Evolutionary conservation across 2,888 invertebrate species (phyloP).

Genomic region (Graphium colonna): DNA sequence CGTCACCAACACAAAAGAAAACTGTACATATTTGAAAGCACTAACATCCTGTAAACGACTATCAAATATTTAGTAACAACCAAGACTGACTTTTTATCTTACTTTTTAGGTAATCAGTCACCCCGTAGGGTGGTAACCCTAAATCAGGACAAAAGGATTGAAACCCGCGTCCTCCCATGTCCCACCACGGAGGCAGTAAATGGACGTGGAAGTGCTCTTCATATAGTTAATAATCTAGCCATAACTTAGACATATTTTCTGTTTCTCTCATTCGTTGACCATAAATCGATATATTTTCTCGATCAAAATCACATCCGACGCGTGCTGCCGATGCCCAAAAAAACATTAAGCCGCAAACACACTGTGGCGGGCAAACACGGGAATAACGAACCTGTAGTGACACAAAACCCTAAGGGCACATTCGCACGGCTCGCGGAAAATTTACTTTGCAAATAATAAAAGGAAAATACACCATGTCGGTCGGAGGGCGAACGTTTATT

Average conservation of each 20-base stretch:
- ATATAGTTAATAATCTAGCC: not conserved
- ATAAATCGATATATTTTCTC: not conserved
- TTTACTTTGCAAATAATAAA: slow-evolving; percentile 29
- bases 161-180: no score
- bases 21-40: no score
- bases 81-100: no score
- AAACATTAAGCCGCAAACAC: slow-evolving; percentile 20
- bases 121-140: no score
- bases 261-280: no score
- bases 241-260: not conserved
- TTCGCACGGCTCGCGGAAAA: slow-evolving; percentile 29
- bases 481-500: slow-evolving; percentile 41
- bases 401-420: slow-evolving; percentile 24
- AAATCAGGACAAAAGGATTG: no score
- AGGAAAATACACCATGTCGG: slow-evolving; percentile 27
- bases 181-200: no score
- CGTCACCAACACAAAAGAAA: no score
- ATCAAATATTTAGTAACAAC: no score
- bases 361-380: slow-evolving; percentile 15
- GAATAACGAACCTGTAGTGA: slow-evolving; percentile 23
- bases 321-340: slow-evolving; percentile 7
- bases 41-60: no score
- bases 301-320: not conserved
- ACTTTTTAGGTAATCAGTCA: no score
- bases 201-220: not conserved